Evolutionary conservation across 64 coral and sea anemone genomes (phyloP), one percentile per base, ranked within the genome.

Genomic region (Orbicella faveolata): DNA sequence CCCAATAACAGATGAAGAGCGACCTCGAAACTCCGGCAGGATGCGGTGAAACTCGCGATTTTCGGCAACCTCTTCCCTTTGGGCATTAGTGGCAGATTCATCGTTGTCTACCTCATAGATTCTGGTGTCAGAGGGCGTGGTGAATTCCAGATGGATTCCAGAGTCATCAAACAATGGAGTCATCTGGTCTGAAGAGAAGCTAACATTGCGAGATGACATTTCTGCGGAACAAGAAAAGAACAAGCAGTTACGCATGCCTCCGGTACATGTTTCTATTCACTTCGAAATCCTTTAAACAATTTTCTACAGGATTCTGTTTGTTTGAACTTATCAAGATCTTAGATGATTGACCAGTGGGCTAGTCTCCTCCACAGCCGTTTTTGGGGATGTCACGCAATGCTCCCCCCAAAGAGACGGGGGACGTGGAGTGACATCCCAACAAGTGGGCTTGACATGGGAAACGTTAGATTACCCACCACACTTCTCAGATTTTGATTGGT

Each of bases 121-220:
- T 59, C 87, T 75, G 35, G 34, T 78, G 11, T 87, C 90, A 21
- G 57, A 63, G 11, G 74, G n/a, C 37, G 13, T 2, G 4, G 63
- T 18, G 39, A 87, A 87, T 52, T 92, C 90, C 12, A 92, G 83
- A 36, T 87, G 83, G 73, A 92, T 75, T 12, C 83, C 90, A 79
- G 83, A 92, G 61, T 92, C 90, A 72, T 82, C 81, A 67, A 87
- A 92, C 9, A 66, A 34, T 36, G 73, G 73, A 21, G 48, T 88
- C 16, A 41, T 37, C 17, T 74, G 5, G 37, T 75, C 73, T 77
- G 53, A 75, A 6, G 87, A 88, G 70, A 77, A 77, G 75, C 73
- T 88, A 39, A 61, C 23, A 65, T 88, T 57, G 52, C 30, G 73
- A 34, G 23, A 85, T 6, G 21, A 41, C 36, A 85, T 23, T 33